Percentiles rank a stretch among this genome's conserved stretches.
These are phyloP conservation scores for Triplophysa siluroides DNA, from an alignment of 2,113 vertebrate genomes.

Conservation along the genomic window DNA sequence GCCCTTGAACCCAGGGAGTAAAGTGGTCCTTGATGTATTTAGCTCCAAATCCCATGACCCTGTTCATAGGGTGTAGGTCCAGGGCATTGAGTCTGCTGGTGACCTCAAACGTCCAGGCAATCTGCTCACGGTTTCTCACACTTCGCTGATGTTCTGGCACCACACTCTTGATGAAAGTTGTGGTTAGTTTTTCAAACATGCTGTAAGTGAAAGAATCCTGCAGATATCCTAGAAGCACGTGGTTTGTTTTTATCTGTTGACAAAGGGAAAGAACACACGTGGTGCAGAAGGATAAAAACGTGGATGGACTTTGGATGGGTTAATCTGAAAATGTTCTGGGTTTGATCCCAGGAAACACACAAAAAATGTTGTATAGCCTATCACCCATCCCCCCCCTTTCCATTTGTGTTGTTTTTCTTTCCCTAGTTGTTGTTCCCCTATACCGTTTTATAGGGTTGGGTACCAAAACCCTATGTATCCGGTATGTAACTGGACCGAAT, in stretches of 20 bases:
- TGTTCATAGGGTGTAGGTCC: slow-evolving; percentile 54
- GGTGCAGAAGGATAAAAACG: too few species aligned
- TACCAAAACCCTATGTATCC: too few species aligned
- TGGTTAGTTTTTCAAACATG: slow-evolving; percentile 48
- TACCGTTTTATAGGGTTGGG: too few species aligned
- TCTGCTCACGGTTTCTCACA: slow-evolving; percentile 22
- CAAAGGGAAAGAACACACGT: background rate
- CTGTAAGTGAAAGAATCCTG: slow-evolving; percentile 37
- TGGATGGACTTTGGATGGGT: too few species aligned
- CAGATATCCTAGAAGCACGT: slow-evolving; percentile 35
- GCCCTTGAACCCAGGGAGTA: slow-evolving; percentile 54
- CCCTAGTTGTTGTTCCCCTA: too few species aligned
- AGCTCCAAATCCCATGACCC: slow-evolving; percentile 53
- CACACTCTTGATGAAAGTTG: slow-evolving; percentile 22
- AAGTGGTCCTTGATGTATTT: slow-evolving; percentile 55
- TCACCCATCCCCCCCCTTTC: too few species aligned
- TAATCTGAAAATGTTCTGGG: too few species aligned
- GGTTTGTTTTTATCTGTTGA: slow-evolving; percentile 45
- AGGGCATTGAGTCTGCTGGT: slow-evolving; percentile 51
- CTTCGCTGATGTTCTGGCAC: background rate
- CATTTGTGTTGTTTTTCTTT: too few species aligned
- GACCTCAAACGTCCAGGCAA: slow-evolving; percentile 57
- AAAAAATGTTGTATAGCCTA: too few species aligned
- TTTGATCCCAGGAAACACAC: too few species aligned
- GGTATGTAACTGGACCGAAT: too few species aligned